Evolutionary conservation across 2,113 vertebrate species (phyloP).

Genomic region (Gymnogyps californianus): DNA sequence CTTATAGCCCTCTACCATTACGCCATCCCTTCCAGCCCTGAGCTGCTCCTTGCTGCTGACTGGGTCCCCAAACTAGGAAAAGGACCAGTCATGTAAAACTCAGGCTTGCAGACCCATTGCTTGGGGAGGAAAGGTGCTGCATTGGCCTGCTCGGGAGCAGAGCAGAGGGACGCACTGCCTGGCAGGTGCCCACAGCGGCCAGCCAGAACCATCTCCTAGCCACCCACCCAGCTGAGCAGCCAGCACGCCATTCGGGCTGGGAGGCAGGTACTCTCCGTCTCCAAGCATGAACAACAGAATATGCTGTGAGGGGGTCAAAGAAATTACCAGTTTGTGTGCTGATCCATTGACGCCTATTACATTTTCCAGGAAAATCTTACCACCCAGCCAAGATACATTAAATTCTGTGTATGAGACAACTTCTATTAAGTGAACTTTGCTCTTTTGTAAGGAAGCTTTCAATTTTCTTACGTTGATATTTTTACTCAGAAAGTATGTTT

Average conservation of each 20-base stretch:
- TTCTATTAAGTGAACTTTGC: not conserved
- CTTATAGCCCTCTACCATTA: not conserved
- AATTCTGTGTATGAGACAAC: not conserved
- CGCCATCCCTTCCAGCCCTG: not conserved
- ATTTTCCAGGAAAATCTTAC: not conserved
- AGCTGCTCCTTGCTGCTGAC: not conserved
- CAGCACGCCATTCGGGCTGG: not conserved
- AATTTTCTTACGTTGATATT: not conserved
- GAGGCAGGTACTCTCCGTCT: not conserved
- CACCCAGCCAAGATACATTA: not conserved
- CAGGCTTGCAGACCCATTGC: rapidly evolving
- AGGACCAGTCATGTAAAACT: not conserved
- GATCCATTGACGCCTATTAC: rapidly evolving
- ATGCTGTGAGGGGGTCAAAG: not conserved
- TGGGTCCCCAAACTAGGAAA: not conserved
- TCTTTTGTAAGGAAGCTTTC: not conserved
- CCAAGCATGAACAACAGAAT: not conserved
- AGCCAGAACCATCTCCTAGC: not conserved
- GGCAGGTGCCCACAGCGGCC: rapidly evolving
- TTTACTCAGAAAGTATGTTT: not conserved
- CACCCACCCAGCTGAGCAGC: not conserved
- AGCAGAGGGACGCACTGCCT: rapidly evolving
- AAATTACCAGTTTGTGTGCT: not conserved
- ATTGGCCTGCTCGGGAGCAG: rapidly evolving
- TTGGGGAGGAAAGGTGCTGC: not conserved